phyloP scores from a whole-genome alignment of 1,140 invertebrate species.

The Ceratina japonica region DNA sequence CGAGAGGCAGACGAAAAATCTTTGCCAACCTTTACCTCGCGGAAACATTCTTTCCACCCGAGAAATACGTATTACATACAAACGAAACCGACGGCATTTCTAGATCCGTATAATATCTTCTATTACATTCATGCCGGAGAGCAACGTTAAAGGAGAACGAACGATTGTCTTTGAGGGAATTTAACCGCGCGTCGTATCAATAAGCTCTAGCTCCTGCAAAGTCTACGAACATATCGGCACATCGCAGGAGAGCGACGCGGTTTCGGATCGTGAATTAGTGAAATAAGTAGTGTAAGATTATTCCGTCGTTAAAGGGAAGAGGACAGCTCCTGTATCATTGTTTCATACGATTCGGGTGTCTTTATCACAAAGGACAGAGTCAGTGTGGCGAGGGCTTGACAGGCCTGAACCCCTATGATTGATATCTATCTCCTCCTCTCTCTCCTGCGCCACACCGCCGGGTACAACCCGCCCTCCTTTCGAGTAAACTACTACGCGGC shows the following conservation, averaged over 20 bases:
- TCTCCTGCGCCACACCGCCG: background rate
- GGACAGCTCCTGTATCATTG: conserved; percentile 22
- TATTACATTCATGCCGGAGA: background rate
- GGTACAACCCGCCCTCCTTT: conserved; percentile 28
- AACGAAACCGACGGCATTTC: background rate
- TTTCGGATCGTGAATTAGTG: background rate
- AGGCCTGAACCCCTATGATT: conserved; percentile 66
- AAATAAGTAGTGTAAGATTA: conserved; percentile 14
- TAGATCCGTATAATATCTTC: background rate
- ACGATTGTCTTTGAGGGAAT: no score
- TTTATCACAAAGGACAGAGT: conserved; percentile 56
- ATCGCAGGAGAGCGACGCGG: no score
- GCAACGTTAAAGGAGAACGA: background rate
- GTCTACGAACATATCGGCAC: no score
- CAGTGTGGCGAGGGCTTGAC: conserved; percentile 53
- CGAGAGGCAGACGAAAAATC: conserved; percentile 29
- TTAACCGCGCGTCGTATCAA: no score
- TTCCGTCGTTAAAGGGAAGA: conserved; percentile 10
- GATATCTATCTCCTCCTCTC: conserved; percentile 59
- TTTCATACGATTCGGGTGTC: conserved; percentile 55
- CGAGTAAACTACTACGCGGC: conserved; percentile 28
- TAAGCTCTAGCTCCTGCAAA: no score
- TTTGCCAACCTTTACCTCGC: conserved; percentile 5
- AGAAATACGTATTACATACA: conserved; percentile 13
- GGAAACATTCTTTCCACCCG: conserved; percentile 2